Percentiles rank a stretch among this genome's conserved stretches.
phyloP scores from a whole-genome alignment of 2,888 invertebrate species.

The Schrankia costaestrigalis region DNA sequence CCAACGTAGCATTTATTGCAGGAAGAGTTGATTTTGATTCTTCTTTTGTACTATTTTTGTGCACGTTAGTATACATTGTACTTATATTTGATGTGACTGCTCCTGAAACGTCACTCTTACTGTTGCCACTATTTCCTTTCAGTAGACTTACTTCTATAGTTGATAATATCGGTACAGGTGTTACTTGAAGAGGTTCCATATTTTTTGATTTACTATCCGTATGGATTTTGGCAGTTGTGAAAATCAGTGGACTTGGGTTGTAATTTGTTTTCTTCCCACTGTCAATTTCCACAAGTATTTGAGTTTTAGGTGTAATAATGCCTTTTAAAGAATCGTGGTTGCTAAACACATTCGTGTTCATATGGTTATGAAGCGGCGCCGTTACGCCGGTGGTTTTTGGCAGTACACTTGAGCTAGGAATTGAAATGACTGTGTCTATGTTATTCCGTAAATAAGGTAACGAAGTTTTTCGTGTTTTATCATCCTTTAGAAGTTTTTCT shows the following conservation, averaged over 20 bases:
- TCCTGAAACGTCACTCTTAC: slow-evolving; percentile 25
- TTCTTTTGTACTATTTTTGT: slow-evolving; percentile 18
- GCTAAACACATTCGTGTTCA: slow-evolving; percentile 60
- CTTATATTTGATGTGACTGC: slow-evolving; percentile 26
- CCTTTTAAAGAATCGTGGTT: slow-evolving; percentile 36
- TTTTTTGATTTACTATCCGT: slow-evolving; percentile 56
- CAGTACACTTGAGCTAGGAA: slow-evolving; percentile 33
- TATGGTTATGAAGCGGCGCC: slow-evolving; percentile 52
- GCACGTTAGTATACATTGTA: slow-evolving; percentile 15
- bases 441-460: slow-evolving; percentile 10
- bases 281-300: slow-evolving; percentile 62
- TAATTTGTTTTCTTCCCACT: slow-evolving; percentile 43
- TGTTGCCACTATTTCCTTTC: slow-evolving; percentile 36
- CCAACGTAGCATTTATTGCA: not conserved
- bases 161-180: slow-evolving; percentile 63
- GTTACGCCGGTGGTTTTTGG: slow-evolving; percentile 28
- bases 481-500: slow-evolving; percentile 40
- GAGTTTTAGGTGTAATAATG: slow-evolving; percentile 42
- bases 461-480: slow-evolving; percentile 29
- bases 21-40: not conserved
- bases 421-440: slow-evolving; percentile 28
- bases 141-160: slow-evolving; percentile 54
- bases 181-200: slow-evolving; percentile 65
- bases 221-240: slow-evolving; percentile 76
- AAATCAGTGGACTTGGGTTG: slow-evolving; percentile 61